Evolutionary conservation across 2,888 invertebrate genomes (phyloP), one percentile per base, ranked within the genome.

Genomic region (Diadegma fenestrale): DNA sequence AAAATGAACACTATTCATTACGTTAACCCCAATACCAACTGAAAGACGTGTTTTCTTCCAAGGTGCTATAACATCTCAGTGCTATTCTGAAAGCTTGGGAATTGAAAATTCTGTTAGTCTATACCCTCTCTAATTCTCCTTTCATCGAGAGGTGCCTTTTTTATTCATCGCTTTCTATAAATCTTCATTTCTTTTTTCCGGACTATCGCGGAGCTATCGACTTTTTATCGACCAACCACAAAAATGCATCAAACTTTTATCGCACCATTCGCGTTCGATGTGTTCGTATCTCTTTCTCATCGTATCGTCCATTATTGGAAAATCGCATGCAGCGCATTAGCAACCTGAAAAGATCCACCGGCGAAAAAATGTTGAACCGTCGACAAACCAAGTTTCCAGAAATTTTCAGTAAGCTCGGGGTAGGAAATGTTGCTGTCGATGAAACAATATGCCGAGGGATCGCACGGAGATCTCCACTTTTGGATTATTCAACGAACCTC

Each of bases 1-100:
- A 90, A 91, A 91, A 90, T 91, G 92, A 92, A 92, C 92, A 88
- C 92, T 89, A 91, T 92, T 92, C 92, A 91, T 92, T 91, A 91
- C 91, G 80, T 87, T 88, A 90, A 88, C 88, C 88, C 89, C 87
- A 54, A 43, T 58, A 30, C 69, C 19, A 14, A 63, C 17, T n/a
- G 43, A 63, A 19, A 41, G 30, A 71, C 54, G 30, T 45, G 17
- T 41, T 45, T 61, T 54, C 41, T 51, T 58, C 41, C 14, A 26
- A 19, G 72, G 66, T n/a, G 41, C 8, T 45, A 43, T 12, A 48
- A 14, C 26, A 33, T 66, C 33, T 33, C 37, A 41, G 33, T 63
- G 33, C 41, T 66, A 58, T 80, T 71, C 81, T 90, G 90, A 90
- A 91, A 90, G 89, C 90, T 88, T 86, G 89, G 90, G 90, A 91